Percentiles rank a stretch among this genome's conserved stretches.
These are phyloP conservation scores for Illadopsis cleaveri DNA, from an alignment of 2,113 vertebrate genomes.

Conservation along the genomic window DNA sequence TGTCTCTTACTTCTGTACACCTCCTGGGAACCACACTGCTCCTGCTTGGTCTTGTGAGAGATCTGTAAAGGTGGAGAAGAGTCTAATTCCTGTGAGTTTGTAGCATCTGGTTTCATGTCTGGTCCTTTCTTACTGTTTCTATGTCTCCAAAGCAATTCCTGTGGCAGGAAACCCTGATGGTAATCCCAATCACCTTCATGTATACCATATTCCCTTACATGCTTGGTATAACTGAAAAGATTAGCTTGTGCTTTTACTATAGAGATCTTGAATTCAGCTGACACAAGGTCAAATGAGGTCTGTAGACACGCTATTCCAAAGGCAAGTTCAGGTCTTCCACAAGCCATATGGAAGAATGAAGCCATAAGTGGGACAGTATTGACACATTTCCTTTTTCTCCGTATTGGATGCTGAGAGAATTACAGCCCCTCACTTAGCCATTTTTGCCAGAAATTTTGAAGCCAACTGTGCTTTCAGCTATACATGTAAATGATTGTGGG, in stretches of 20 bases:
- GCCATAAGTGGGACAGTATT: neutral
- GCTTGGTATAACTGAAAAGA: neutral
- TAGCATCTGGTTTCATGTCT: neutral
- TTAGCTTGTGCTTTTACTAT: neutral
- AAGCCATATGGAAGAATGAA: neutral
- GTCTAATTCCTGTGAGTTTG: neutral
- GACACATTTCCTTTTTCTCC: neutral
- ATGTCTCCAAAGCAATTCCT: neutral
- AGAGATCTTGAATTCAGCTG: neutral
- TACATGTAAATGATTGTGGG: neutral
- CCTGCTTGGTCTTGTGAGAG: neutral
- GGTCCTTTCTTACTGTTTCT: neutral
- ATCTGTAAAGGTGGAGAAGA: neutral
- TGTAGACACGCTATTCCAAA: neutral
- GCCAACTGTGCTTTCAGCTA: neutral
- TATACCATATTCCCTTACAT: neutral
- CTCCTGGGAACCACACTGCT: neutral
- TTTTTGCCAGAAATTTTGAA: slow-evolving; percentile 3
- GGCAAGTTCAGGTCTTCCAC: neutral
- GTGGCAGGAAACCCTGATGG: neutral
- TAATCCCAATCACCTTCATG: neutral
- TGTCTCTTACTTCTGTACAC: neutral
- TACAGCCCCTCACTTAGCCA: neutral
- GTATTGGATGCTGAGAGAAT: neutral
- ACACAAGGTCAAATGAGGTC: neutral